Base-by-base conservation (phyloP, 2,797 vertebrate genomes). In the Pelodytes ibericus region DNA sequence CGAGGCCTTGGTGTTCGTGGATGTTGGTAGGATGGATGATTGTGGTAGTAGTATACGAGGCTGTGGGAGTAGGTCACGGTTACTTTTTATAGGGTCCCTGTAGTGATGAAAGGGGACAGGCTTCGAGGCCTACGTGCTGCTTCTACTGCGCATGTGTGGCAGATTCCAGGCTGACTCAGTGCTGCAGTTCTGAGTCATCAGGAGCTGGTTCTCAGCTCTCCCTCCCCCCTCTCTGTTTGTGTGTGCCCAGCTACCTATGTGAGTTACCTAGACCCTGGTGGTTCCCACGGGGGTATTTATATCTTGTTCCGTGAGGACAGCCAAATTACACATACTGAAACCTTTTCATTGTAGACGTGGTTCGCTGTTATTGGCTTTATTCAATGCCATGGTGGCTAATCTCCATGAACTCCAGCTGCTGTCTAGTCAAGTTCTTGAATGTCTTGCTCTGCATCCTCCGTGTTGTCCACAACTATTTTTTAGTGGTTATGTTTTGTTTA, bases 161-260 rank as follows among this genome's bases (percentile, higher is more conserved):
- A 8, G 6, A 73, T 47, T 29, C 8, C 0, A 3, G 76, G 83
- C 87, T 90, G 87, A 89, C 75, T 89, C 89, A 84, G 82, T 81
- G 85, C 87, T 87, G 89, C 90, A 89, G 86, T 83, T 83, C 64
- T 91, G 90, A 90, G 82, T 91, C 91, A 92, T 82, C 78, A 75
- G 16, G 36, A 31, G 66, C 49, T 9, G 25, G 44, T 7, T 10
- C 18, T 10, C 13, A 0, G 65, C 30, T 30, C 63, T 22, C 26
- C 15, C 30, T 10, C 41, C 31, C 60, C 31, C 58, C 26, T n/a
- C 27, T 29, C 27, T 20, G 58, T 13, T 25, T 39, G 33, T 63
- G n/a, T 53, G 22, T 20, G 4, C 27, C 29, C 25, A 22, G 30
- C n/a, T 3, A 4, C 44, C 13, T 2, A 20, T n/a, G 49, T 53